A percentile compares a stretch with the other conserved stretches of the same genome.
Evolutionary conservation across 2,888 invertebrate species (phyloP).

Genomic region (Amblyjoppa fuscipennis): DNA sequence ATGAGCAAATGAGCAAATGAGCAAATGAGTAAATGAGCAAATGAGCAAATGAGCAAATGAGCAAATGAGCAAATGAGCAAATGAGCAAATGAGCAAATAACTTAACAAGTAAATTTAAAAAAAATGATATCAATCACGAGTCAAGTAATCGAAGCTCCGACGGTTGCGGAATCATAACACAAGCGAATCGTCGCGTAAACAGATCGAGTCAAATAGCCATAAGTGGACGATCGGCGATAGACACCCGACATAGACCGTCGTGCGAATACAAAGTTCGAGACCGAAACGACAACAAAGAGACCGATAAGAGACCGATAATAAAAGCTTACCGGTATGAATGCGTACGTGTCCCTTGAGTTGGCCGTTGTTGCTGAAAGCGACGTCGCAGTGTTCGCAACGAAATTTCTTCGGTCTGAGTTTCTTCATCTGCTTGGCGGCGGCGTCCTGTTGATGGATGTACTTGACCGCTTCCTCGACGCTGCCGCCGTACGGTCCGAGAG

Average conservation of each 20-base stretch:
- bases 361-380: constrained; percentile 97
- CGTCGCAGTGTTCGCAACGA: constrained; percentile 95
- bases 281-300: background rate
- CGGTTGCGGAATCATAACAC: too few species aligned
- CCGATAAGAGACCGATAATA: background rate
- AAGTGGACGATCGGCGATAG: too few species aligned
- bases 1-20: too few species aligned
- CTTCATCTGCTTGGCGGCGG: constrained; percentile 82
- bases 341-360: constrained; percentile 96
- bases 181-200: too few species aligned
- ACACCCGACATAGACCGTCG: too few species aligned
- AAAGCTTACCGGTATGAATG: constrained; percentile 92
- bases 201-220: too few species aligned
- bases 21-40: background rate
- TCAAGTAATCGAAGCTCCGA: too few species aligned
- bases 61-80: too few species aligned
- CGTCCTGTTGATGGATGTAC: constrained; percentile 78
- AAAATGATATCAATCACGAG: background rate
- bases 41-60: too few species aligned
- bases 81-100: too few species aligned
- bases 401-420: constrained; percentile 96
- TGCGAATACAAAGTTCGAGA: background rate
- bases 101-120: constrained; percentile 7
- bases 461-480: constrained; percentile 77
- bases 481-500: constrained; percentile 42